Evolutionary conservation across 1,140 invertebrate species (phyloP).

Genomic region (Cotesia typhae): DNA sequence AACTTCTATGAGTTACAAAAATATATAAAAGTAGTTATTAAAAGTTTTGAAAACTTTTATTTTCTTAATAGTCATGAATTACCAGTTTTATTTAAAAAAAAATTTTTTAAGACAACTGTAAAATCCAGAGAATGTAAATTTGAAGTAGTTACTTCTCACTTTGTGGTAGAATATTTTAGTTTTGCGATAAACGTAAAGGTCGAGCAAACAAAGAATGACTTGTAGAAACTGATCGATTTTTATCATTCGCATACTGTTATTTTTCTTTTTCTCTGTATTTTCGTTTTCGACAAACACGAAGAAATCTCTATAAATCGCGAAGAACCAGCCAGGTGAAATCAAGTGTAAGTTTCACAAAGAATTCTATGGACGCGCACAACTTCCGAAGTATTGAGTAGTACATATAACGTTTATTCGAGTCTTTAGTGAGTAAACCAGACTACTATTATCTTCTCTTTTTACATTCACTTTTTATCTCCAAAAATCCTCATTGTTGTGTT

Average conservation of each 20-base stretch:
- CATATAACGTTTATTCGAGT: background rate
- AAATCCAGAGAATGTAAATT: background rate
- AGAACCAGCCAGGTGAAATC: slow-evolving; percentile 30
- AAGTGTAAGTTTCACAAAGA: slow-evolving; percentile 37
- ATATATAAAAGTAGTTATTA: background rate
- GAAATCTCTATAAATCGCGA: slow-evolving; percentile 24
- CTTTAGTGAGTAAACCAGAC: slow-evolving; percentile 18
- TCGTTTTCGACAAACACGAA: slow-evolving; percentile 5
- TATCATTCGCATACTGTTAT: background rate
- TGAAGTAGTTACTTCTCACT: background rate
- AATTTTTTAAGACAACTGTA: background rate
- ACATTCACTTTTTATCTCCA: too few relatives aligned
- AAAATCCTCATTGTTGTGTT: too few relatives aligned
- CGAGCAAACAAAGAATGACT: slow-evolving; percentile 26
- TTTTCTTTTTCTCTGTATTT: slow-evolving; percentile 24
- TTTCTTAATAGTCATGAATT: background rate
- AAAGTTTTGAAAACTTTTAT: slow-evolving; percentile 2
- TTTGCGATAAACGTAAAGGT: slow-evolving; percentile 26
- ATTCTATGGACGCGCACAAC: slow-evolving; percentile 35
- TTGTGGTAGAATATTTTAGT: background rate
- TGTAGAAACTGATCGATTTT: slow-evolving; percentile 28
- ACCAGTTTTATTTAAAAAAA: background rate
- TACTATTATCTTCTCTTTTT: background rate
- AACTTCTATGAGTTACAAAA: background rate
- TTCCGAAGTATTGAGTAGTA: slow-evolving; percentile 24